These are phyloP conservation scores for Alligator mississippiensis DNA, from an alignment of 2,113 vertebrate species.

Conservation along the genomic window DNA sequence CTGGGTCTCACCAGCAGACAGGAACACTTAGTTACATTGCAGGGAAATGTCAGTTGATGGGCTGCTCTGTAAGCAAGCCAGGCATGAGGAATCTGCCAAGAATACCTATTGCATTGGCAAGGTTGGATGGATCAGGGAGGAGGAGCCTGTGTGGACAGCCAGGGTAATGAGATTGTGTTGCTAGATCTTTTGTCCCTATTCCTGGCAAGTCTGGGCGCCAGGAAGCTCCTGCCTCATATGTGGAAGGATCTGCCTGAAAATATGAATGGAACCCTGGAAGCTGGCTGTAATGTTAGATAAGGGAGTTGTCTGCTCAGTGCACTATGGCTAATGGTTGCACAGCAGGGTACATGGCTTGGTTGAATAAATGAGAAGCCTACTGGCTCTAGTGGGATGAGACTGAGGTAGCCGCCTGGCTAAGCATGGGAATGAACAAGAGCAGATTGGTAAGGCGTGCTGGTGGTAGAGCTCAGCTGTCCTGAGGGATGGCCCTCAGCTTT, in stretches of 20 bases:
- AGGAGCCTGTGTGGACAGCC: not conserved
- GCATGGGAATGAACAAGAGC: not conserved
- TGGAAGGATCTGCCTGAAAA: accelerated
- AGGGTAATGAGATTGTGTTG: not conserved
- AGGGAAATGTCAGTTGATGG: not conserved
- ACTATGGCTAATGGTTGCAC: not conserved
- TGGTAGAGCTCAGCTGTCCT: not conserved
- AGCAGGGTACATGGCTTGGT: not conserved
- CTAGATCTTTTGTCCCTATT: not conserved
- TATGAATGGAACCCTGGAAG: too few species aligned
- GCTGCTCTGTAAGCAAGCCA: not conserved
- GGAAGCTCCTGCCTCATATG: not conserved
- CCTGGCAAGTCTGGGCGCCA: accelerated
- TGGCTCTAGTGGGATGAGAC: not conserved
- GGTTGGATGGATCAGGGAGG: not conserved
- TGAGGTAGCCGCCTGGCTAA: too few species aligned
- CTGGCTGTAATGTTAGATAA: not conserved
- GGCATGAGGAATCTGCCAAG: not conserved
- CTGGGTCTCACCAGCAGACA: not conserved
- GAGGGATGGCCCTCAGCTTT: not conserved
- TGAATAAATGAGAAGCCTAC: not conserved
- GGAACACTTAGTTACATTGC: not conserved
- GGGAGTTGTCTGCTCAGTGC: not conserved
- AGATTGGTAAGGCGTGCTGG: not conserved
- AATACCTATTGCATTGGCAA: not conserved